Conservation (phyloP, 2,797 vertebrate species). For the Anguilla marmorata region DNA sequence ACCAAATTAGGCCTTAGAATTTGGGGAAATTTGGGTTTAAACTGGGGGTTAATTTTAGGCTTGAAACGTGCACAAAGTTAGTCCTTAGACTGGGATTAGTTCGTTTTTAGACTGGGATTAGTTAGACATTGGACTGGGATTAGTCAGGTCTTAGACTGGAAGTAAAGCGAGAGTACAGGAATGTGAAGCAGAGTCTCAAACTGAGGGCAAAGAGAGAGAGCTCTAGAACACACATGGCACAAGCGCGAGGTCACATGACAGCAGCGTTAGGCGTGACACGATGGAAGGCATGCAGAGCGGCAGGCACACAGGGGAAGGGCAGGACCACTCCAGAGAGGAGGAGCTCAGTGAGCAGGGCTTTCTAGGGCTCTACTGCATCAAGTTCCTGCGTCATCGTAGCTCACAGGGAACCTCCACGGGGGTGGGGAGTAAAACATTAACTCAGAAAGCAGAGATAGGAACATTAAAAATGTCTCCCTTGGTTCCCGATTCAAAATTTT, state of each 20-base stretch:
- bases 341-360: constrained; percentile 39
- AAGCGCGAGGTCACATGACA: constrained; percentile 60
- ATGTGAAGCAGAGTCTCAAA: neutral
- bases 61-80: neutral
- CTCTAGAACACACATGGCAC: constrained; percentile 56
- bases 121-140: neutral
- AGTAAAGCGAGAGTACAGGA: neutral
- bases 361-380: neutral
- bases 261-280: constrained; percentile 60
- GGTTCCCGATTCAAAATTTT: too few species aligned
- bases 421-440: neutral
- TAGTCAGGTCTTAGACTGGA: neutral
- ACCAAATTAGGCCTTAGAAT: neutral
- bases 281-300: constrained; percentile 58
- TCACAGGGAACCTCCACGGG: neutral
- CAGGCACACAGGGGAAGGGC: constrained; percentile 11
- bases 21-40: neutral
- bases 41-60: neutral
- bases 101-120: neutral
- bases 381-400: neutral
- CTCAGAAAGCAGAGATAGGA: neutral
- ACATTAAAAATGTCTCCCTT: too few species aligned
- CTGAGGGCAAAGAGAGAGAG: neutral
- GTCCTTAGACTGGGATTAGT: neutral
- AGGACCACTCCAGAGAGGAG: constrained; percentile 39